Conservation (phyloP, 2,113 vertebrate genomes). For the Thinocorus orbignyianus region DNA sequence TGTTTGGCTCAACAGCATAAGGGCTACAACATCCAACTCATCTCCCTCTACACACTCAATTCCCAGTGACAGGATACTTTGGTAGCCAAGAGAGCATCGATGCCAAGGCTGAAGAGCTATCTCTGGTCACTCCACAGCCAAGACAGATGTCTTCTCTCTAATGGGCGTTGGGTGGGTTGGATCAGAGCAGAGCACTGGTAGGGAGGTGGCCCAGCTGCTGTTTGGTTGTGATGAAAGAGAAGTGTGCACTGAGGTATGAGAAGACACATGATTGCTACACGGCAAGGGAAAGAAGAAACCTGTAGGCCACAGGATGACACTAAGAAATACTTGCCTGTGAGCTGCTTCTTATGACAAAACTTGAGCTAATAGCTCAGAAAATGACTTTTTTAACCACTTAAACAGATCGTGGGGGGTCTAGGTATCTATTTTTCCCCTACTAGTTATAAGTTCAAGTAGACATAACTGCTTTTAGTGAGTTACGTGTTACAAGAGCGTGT, state of each 20-base stretch:
- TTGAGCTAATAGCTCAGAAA: conserved; percentile 43
- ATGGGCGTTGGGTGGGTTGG: not conserved
- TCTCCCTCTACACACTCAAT: not conserved
- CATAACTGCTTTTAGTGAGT: conserved; percentile 55
- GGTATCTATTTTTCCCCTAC: conserved; percentile 48
- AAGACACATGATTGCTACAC: not conserved
- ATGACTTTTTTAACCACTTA: conserved; percentile 40
- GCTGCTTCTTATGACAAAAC: not conserved
- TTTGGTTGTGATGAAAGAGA: not conserved
- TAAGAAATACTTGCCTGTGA: not conserved
- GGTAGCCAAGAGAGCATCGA: not conserved
- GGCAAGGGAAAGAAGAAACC: not conserved
- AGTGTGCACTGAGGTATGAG: not conserved
- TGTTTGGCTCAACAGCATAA: not conserved
- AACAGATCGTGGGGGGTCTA: conserved; percentile 23
- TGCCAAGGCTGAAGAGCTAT: not conserved
- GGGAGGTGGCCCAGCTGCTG: not conserved
- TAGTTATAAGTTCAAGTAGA: conserved; percentile 56
- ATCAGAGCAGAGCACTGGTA: not conserved
- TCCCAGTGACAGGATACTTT: not conserved
- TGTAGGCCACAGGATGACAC: not conserved
- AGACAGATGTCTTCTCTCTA: not conserved
- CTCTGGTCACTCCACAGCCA: not conserved
- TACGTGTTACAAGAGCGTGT: conserved; percentile 16
- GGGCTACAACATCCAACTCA: not conserved